These are phyloP conservation scores for Coleophora deauratella DNA, from an alignment of 2,888 invertebrate species.

Conservation along the genomic window DNA sequence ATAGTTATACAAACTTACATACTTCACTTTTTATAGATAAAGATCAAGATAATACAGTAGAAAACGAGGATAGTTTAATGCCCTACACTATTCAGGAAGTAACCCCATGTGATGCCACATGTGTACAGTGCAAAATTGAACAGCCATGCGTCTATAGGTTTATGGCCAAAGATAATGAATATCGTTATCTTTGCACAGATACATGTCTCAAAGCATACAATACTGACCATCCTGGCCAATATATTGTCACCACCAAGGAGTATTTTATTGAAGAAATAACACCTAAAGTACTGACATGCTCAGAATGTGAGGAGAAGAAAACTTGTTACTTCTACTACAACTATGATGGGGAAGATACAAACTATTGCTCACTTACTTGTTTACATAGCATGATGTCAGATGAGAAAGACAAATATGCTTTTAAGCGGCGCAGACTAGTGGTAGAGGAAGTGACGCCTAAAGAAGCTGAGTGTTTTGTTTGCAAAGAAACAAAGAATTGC, in stretches of 20 bases:
- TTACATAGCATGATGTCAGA: conserved; percentile 68
- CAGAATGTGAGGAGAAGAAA: conserved; percentile 60
- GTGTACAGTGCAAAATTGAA: conserved; percentile 56
- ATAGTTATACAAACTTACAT: not conserved
- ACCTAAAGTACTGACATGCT: conserved; percentile 40
- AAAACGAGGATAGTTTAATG: conserved; percentile 37
- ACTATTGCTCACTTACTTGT: conserved; percentile 72
- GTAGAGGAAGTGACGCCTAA: conserved; percentile 48
- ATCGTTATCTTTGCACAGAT: conserved; percentile 58
- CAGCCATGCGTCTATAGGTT: conserved; percentile 46
- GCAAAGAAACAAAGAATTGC: conserved; percentile 62
- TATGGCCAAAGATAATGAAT: conserved; percentile 35
- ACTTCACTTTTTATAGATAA: not conserved
- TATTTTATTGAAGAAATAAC: conserved; percentile 56
- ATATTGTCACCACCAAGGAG: conserved; percentile 41
- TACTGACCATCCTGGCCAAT: conserved; percentile 42
- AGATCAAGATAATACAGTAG: conserved; percentile 62
- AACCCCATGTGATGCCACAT: conserved; percentile 41
- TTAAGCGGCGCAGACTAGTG: conserved; percentile 66
- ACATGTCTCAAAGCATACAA: conserved; percentile 63
- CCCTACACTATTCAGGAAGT: conserved; percentile 57
- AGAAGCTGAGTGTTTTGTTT: conserved; percentile 58
- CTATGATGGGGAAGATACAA: conserved; percentile 56
- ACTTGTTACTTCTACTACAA: conserved; percentile 60
- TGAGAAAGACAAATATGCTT: conserved; percentile 69